Evolutionary conservation across 2,888 invertebrate species (phyloP), one percentile per base, ranked within the genome.

Genomic region (Agonopterix heracliana): DNA sequence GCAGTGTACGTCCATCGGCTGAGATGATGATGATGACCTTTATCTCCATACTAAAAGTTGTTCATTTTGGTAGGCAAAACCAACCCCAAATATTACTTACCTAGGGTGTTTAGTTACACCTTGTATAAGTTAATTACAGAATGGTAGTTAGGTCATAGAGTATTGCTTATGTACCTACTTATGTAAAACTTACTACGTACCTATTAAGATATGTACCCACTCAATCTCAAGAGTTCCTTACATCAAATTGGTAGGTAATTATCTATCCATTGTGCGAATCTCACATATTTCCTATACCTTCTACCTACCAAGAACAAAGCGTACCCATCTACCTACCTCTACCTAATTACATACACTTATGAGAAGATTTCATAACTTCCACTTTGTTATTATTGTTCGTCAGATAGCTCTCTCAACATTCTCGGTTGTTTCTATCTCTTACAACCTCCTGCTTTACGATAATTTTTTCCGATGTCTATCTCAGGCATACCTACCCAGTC

Each of bases 301-400:
- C 3, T n/a, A 26, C 26, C 26, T 26, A 14, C 42, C 4, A 9
- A 26, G 41, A 44, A 45, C 41, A 45, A 45, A 45, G 49, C 41
- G 47, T 49, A 52, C 49, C 46, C 26, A 26, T 26, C 26, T 26
- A 26, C 26, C 26, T 51, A 46, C 38, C 45, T 17, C 36, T 52
- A 52, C 45, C 47, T 54, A 38, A 38, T 38, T 38, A 38, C 38
- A 38, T n/a, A 38, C n/a, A 46, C 47, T 48, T 49, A 49, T 50
- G 42, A 44, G 51, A 50, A 38, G 53, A 44, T 46, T 54, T 52
- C 48, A 52, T 54, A 52, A 52, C 56, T 54, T 50, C 55, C 52
- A 52, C 49, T 48, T 45, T 49, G 38, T 46, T 51, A 49, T 36
- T 36, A 36, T 36, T 10, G 36, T 36, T 17, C 9, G 10, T 41